These are phyloP conservation scores for Desmodus rotundus DNA, from an alignment of 2,113 vertebrate species.

Conservation along the genomic window DNA sequence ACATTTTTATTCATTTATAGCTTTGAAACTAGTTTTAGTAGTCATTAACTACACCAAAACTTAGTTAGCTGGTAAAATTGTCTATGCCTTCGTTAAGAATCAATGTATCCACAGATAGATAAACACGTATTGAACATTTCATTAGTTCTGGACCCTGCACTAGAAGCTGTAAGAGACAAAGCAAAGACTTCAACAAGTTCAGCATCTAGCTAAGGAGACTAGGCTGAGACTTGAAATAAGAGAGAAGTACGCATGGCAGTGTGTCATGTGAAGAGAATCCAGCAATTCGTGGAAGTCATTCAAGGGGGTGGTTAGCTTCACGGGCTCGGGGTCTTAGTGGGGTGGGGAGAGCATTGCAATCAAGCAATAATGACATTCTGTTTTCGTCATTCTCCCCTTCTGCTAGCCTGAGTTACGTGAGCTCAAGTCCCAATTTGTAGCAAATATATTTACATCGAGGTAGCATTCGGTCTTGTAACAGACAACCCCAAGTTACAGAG, in stretches of 20 bases:
- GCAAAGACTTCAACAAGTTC: background rate
- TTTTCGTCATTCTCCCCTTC: background rate
- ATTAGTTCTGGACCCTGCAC: background rate
- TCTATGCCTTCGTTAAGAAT: background rate
- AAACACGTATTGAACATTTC: background rate
- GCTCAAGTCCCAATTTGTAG: background rate
- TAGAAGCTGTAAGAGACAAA: background rate
- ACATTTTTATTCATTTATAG: background rate
- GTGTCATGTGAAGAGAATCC: background rate
- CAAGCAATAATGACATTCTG: background rate
- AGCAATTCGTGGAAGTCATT: background rate
- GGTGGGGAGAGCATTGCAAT: background rate
- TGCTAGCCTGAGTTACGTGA: background rate
- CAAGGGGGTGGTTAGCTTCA: background rate
- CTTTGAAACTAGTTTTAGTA: conserved; percentile 6
- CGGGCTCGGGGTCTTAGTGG: too few relatives aligned
- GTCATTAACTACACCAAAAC: background rate
- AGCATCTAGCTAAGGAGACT: background rate
- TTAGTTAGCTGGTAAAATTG: background rate
- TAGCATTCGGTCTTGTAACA: background rate
- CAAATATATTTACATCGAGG: background rate
- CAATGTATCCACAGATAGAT: background rate
- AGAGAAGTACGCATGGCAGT: background rate
- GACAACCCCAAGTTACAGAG: background rate
- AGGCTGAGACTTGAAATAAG: background rate